phyloP scores from a whole-genome alignment of 2,797 vertebrate species.

The Coccyzus lansbergi region DNA sequence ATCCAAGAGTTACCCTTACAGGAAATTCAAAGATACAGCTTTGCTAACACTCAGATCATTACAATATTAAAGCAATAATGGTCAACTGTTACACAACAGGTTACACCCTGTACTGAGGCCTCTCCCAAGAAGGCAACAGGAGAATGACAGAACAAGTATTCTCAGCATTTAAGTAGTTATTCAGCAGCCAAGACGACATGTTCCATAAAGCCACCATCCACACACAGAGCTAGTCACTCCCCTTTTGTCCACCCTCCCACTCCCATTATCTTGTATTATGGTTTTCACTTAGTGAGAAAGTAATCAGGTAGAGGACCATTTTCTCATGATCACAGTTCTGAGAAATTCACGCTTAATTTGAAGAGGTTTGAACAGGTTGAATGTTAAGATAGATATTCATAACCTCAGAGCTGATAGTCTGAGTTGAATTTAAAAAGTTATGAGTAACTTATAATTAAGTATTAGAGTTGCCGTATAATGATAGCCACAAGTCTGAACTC shows the following conservation, averaged over 20 bases:
- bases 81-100: neutral
- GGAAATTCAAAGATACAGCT: neutral
- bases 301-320: too few relatives aligned
- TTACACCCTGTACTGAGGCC: too few relatives aligned
- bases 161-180: neutral
- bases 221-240: neutral
- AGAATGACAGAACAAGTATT: neutral
- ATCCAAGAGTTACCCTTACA: neutral
- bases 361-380: neutral
- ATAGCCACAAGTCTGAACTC: neutral
- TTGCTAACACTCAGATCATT: neutral
- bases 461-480: neutral
- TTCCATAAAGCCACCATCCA: neutral
- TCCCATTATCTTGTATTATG: neutral
- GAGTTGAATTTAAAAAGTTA: neutral
- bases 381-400: neutral
- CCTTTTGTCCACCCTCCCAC: neutral
- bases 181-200: fast-evolving
- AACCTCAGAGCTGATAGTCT: neutral
- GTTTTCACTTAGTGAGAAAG: neutral
- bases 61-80: neutral
- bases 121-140: neutral
- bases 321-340: too few relatives aligned
- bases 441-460: neutral
- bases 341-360: neutral